Evolutionary conservation across 53 echinoderm and acorn worm genomes (phyloP).

Genomic region (Arbacia lixula): DNA sequence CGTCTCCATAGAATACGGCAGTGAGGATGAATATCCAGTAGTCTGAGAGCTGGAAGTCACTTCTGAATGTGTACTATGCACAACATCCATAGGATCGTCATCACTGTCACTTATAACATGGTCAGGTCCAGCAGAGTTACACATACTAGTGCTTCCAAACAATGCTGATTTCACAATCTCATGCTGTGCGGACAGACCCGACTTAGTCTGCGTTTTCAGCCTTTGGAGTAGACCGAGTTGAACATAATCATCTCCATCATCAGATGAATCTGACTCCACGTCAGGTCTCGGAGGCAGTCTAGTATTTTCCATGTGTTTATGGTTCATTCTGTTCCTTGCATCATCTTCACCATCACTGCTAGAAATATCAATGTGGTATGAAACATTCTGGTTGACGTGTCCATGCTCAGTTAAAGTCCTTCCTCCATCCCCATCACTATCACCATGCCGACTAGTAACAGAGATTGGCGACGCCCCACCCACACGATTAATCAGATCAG

Average conservation of each 20-base stretch:
- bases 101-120: constrained; percentile 30
- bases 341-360: constrained; percentile 33
- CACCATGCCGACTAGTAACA: too few species aligned
- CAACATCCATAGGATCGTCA: neutral
- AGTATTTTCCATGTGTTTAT: neutral
- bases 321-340: neutral
- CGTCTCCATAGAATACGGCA: constrained; percentile 11
- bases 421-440: too few species aligned
- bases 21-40: neutral
- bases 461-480: too few species aligned
- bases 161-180: constrained; percentile 19
- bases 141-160: neutral
- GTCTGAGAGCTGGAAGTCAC: neutral
- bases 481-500: too few species aligned
- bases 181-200: neutral
- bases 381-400: too few species aligned
- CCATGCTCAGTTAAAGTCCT: too few species aligned
- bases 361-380: constrained; percentile 21
- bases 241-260: constrained; percentile 13
- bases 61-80: constrained; percentile 2
- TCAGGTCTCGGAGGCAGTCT: neutral
- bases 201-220: neutral
- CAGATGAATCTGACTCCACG: constrained; percentile 17
- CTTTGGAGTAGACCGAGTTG: constrained; percentile 35
- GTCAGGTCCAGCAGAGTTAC: neutral